Evolutionary conservation across 2,888 invertebrate genomes (phyloP).

Genomic region (Cephalotes varians): DNA sequence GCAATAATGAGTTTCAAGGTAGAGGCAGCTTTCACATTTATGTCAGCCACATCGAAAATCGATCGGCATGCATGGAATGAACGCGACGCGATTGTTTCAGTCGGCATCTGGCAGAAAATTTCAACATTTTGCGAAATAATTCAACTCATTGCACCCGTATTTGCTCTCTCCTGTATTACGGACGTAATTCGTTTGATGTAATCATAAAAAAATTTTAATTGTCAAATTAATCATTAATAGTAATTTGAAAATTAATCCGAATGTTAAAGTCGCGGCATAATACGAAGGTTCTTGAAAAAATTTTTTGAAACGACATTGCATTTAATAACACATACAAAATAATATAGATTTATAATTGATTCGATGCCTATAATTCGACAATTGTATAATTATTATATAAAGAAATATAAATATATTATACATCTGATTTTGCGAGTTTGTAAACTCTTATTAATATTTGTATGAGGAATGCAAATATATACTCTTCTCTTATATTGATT

Average conservation of each 20-base stretch:
- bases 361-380: background rate
- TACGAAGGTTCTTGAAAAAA: background rate
- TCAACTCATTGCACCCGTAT: background rate
- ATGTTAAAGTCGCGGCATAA: background rate
- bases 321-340: background rate
- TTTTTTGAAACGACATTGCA: background rate
- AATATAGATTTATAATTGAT: too few relatives aligned
- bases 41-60: slow-evolving; percentile 54
- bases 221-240: background rate
- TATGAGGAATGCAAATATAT: background rate
- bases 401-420: background rate
- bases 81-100: slow-evolving; percentile 45
- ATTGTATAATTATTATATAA: too few relatives aligned
- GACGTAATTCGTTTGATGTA: background rate
- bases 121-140: slow-evolving; percentile 30
- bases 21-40: slow-evolving; percentile 34
- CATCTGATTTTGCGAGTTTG: background rate
- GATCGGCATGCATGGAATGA: slow-evolving; percentile 28
- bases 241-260: background rate
- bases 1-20: slow-evolving; percentile 47
- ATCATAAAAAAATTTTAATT: slow-evolving; percentile 3
- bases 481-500: slow-evolving; percentile 5
- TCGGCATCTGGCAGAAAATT: slow-evolving; percentile 29
- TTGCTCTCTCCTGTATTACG: background rate
- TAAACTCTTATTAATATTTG: slow-evolving; percentile 3